phyloP scores from a whole-genome alignment of 2,797 vertebrate genomes.

The Rhincodon typus region DNA sequence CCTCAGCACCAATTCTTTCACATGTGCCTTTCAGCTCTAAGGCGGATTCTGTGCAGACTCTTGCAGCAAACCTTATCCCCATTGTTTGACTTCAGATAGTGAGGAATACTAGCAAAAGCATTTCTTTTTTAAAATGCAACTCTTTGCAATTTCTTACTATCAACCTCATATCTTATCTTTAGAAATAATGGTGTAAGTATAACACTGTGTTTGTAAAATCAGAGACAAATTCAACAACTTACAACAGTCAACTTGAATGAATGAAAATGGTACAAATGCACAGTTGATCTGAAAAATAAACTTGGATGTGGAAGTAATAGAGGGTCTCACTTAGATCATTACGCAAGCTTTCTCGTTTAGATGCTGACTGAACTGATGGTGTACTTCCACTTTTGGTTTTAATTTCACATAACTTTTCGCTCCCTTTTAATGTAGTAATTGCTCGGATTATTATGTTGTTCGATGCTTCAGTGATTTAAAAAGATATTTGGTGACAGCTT shows the following conservation, averaged over 20 bases:
- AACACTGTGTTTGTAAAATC: background rate
- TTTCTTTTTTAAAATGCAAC: background rate
- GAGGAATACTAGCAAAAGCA: background rate
- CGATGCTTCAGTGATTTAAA: background rate
- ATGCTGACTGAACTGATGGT: background rate
- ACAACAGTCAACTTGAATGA: background rate
- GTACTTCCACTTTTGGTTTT: background rate
- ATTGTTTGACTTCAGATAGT: background rate
- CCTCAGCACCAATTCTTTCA: background rate
- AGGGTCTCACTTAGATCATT: background rate
- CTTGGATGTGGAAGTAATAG: background rate
- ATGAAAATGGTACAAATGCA: background rate
- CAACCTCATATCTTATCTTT: background rate
- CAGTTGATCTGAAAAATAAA: background rate
- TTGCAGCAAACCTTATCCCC: background rate
- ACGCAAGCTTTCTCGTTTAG: background rate
- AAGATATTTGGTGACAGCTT: background rate
- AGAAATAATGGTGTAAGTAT: background rate
- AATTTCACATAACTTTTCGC: background rate
- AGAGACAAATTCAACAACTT: background rate
- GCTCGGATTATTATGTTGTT: background rate
- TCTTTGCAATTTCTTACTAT: background rate
- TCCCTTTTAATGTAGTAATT: background rate
- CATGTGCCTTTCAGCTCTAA: conserved; percentile 9
- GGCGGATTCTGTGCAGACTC: background rate